Evolutionary conservation across 1,140 invertebrate species (phyloP).

Genomic region (Drosophila melanica): DNA sequence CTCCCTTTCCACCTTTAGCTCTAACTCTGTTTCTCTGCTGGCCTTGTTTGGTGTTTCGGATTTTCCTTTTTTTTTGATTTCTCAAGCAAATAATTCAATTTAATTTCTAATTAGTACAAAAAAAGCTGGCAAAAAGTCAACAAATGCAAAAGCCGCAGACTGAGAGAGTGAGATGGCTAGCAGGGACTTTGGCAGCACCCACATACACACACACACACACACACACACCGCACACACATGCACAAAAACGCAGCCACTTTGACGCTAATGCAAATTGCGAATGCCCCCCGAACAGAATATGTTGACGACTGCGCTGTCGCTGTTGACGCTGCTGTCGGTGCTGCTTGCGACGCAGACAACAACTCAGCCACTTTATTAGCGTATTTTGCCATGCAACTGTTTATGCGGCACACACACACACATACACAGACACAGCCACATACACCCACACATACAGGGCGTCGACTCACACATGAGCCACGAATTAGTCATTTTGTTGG

Average conservation of each 20-base stretch:
- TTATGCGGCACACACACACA: constrained; percentile 67
- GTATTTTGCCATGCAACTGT: constrained; percentile 81
- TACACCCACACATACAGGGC: constrained; percentile 8
- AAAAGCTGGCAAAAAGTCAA: constrained; percentile 47
- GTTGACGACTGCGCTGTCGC: constrained; percentile 24
- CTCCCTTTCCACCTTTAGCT: neutral
- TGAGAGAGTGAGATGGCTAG: constrained; percentile 12
- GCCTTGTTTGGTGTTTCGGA: neutral
- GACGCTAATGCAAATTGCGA: constrained; percentile 78
- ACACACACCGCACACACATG: constrained; percentile 45
- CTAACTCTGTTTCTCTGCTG: neutral
- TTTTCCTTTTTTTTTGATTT: constrained; percentile 66
- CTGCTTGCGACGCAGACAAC: constrained; percentile 38
- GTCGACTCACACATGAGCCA: constrained; percentile 39
- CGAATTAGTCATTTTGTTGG: constrained; percentile 81
- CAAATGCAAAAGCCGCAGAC: constrained; percentile 35
- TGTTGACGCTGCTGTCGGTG: constrained; percentile 23
- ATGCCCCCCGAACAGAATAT: constrained; percentile 26
- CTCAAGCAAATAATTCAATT: constrained; percentile 82
- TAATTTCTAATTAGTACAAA: constrained; percentile 78
- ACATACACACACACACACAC: constrained; percentile 18
- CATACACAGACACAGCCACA: constrained; percentile 3
- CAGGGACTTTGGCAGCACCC: constrained; percentile 7
- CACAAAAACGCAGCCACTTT: constrained; percentile 76
- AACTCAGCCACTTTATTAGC: constrained; percentile 81